Conservation (phyloP, 1,140 invertebrate species). For the Stratiolaelaps scimitus region DNA sequence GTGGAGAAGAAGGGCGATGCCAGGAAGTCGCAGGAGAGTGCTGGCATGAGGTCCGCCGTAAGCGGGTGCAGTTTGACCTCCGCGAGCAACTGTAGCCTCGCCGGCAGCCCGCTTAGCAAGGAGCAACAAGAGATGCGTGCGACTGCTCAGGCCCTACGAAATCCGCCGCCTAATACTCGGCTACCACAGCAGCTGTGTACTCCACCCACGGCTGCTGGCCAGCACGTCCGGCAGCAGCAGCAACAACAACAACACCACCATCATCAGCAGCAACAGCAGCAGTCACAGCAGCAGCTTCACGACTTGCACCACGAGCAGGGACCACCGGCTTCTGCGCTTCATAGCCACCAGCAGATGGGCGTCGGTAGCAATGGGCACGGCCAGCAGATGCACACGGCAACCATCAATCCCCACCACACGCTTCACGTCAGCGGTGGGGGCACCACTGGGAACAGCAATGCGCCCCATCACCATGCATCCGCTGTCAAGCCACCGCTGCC, state of each 20-base stretch:
- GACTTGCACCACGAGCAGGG: too few relatives aligned
- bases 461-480: conserved; percentile 9
- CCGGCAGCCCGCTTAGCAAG: not conserved
- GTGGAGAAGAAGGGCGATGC: not conserved
- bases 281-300: too few relatives aligned
- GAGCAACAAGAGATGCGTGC: conserved; percentile 19
- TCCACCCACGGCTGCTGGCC: too few relatives aligned
- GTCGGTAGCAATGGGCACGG: not conserved
- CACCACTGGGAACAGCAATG: too few relatives aligned
- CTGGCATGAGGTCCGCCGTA: conserved; percentile 28
- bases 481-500: conserved; percentile 19
- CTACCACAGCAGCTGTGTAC: too few relatives aligned
- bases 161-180: conserved; percentile 1
- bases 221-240: too few relatives aligned
- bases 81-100: conserved; percentile 20
- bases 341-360: too few relatives aligned
- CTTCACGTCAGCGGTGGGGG: conserved; percentile 1
- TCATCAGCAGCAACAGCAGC: too few relatives aligned
- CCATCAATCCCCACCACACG: conserved; percentile 25
- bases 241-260: too few relatives aligned
- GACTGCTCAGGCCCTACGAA: conserved; percentile 11
- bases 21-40: conserved; percentile 24
- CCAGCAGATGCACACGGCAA: conserved; percentile 26
- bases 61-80: conserved; percentile 27
- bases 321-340: too few relatives aligned